Base-by-base conservation (phyloP, 2,888 invertebrate species). In the Masnerella sp. region DNA sequence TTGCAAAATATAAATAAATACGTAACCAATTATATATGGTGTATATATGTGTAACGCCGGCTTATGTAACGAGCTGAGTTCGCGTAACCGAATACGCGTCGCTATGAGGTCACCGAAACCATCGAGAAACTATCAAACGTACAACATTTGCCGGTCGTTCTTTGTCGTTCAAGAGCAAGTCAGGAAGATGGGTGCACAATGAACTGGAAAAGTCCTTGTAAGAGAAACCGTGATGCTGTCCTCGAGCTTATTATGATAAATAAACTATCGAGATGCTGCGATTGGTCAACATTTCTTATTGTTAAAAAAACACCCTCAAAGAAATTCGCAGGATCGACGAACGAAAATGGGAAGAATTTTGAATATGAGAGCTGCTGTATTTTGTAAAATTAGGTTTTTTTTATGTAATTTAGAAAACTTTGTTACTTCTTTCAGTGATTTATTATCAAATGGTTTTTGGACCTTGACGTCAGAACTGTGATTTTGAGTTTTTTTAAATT, bases 51-150 rank as follows among this genome's bases (percentile, higher is more conserved):
- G 42, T 56, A 71, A 51, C 56, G 47, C 38, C 34, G 43, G 30
- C 18, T 71, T 72, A 72, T 40, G 54, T 72, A 72, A 72, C 38
- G 14, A 25, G 65, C 30, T 20, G 51, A 67, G 65, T 65, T 65
- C 71, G 59, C 59, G 64, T 64, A 71, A 71, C 64, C 51, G 64
- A 71, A 71, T 64, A 71, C 42, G 28, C 58, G 47, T 71, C 51
- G 58, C 22, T 58, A 38, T 64, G 71, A 71, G 71, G 71, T 71
- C 64, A 71, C 42, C 64, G 71, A 64, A 65, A 59, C 52, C 52
- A 52, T 51, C 58, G 34, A 58, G 43, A 49, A 30, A 40, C 49
- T 25, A 47, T 47, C 32, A 56, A 61, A 38, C 47, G 30, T 58
- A 43, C 47, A 17, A 38, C 32, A 28, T 43, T 64, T 42, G 42